Conservation (phyloP, 2,113 vertebrate species). For the Uria lomvia region DNA sequence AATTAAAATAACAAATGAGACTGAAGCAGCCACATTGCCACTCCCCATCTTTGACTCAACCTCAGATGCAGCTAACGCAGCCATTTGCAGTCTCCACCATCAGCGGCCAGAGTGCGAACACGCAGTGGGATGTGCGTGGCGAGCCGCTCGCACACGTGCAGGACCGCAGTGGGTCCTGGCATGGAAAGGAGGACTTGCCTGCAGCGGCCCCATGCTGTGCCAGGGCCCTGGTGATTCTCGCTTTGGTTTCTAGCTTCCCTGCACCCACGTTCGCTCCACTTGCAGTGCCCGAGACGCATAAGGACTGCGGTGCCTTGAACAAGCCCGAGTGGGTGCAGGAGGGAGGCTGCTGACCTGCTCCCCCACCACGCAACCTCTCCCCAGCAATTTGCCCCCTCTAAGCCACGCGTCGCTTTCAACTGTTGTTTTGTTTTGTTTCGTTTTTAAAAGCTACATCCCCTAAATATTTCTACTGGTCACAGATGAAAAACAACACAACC, state of each 20-base stretch:
- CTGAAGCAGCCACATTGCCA: neutral
- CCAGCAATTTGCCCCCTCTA: neutral
- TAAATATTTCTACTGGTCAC: neutral
- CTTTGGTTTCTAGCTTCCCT: neutral
- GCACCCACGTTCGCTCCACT: neutral
- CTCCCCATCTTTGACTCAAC: neutral
- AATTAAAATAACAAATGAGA: neutral
- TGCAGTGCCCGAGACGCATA: rapidly evolving
- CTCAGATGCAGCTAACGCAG: neutral
- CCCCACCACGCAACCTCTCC: neutral
- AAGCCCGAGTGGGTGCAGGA: neutral
- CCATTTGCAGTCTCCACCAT: neutral
- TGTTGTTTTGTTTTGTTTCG: neutral
- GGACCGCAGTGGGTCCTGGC: neutral
- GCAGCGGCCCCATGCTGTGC: neutral
- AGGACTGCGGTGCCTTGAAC: neutral
- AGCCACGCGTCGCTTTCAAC: neutral
- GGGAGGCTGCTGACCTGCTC: neutral
- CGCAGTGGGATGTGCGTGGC: rapidly evolving
- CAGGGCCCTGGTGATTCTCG: neutral
- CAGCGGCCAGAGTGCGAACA: neutral
- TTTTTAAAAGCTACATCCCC: neutral
- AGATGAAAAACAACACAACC: neutral
- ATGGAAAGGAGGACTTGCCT: neutral
- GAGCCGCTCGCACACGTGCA: rapidly evolving